These are phyloP conservation scores for Rhopalosiphum maidis DNA, from an alignment of 1,140 invertebrate genomes.

Conservation along the genomic window DNA sequence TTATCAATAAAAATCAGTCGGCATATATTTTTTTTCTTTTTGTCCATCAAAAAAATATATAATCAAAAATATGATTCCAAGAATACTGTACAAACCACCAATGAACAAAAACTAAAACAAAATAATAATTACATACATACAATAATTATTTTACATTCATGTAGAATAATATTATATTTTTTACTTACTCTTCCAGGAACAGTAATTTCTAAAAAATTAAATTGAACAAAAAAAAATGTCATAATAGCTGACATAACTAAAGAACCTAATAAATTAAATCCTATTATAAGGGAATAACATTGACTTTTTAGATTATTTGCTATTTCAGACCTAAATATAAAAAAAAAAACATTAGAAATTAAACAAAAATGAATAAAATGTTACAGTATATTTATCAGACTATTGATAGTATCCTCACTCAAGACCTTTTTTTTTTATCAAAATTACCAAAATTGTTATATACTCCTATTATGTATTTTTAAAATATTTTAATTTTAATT, in stretches of 20 bases:
- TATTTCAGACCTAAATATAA: neutral
- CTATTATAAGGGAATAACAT: neutral
- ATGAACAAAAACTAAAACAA: constrained; percentile 13
- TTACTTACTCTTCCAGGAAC: neutral
- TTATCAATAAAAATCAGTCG: neutral
- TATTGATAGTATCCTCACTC: neutral
- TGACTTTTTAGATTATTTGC: neutral
- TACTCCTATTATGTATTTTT: too few relatives aligned
- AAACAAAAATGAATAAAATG: neutral
- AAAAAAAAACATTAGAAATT: neutral
- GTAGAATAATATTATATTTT: neutral
- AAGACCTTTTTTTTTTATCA: neutral
- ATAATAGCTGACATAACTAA: constrained; percentile 8
- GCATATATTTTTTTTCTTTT: neutral
- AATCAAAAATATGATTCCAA: neutral
- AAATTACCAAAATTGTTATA: neutral
- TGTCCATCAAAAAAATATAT: neutral
- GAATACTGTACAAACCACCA: neutral
- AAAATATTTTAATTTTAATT: neutral
- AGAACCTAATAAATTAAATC: neutral
- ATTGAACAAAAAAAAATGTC: neutral
- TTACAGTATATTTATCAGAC: neutral
- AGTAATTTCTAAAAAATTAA: constrained; percentile 12
- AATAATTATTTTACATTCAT: neutral
- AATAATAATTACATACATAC: neutral